phyloP scores from a whole-genome alignment of 1,140 invertebrate species.

The Papilio aristodemus region DNA sequence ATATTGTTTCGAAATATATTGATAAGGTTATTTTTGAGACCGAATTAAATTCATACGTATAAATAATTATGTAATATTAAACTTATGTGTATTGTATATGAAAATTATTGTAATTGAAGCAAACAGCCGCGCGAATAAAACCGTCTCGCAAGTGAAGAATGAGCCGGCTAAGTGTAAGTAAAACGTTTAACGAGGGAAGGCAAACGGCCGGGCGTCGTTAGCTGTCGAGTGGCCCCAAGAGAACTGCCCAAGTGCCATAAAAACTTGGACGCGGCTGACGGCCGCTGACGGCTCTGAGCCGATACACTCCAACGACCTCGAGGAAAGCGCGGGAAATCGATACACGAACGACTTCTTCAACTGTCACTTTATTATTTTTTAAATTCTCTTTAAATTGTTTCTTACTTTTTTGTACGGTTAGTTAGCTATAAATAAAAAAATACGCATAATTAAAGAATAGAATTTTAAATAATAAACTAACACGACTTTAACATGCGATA shows the following conservation, averaged over 20 bases:
- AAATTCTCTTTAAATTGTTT: background rate
- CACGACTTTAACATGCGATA: too few relatives aligned
- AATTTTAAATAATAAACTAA: too few relatives aligned
- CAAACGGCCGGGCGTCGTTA: conserved; percentile 20
- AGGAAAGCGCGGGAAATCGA: conserved; percentile 29
- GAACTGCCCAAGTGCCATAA: conserved; percentile 32
- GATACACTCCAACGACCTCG: conserved; percentile 33
- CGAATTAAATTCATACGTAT: background rate
- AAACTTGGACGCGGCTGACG: conserved; percentile 27
- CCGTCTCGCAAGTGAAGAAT: conserved; percentile 16
- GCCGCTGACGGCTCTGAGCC: conserved; percentile 29
- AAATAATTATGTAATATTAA: background rate
- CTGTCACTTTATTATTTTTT: conserved; percentile 32
- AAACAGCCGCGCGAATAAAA: conserved; percentile 21
- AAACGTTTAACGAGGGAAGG: conserved; percentile 32
- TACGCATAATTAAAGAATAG: too few relatives aligned
- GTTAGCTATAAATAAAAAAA: background rate
- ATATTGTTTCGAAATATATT: too few relatives aligned
- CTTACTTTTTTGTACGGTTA: too few relatives aligned
- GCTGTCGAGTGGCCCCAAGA: conserved; percentile 23
- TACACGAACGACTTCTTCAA: conserved; percentile 21
- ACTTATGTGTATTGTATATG: too few relatives aligned
- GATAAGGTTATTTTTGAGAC: too few relatives aligned
- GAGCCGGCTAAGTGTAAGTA: conserved; percentile 17
- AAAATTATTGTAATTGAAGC: conserved; percentile 2